Evolutionary conservation across 2,797 vertebrate species (phyloP).

Genomic region (Poecilia velifera): DNA sequence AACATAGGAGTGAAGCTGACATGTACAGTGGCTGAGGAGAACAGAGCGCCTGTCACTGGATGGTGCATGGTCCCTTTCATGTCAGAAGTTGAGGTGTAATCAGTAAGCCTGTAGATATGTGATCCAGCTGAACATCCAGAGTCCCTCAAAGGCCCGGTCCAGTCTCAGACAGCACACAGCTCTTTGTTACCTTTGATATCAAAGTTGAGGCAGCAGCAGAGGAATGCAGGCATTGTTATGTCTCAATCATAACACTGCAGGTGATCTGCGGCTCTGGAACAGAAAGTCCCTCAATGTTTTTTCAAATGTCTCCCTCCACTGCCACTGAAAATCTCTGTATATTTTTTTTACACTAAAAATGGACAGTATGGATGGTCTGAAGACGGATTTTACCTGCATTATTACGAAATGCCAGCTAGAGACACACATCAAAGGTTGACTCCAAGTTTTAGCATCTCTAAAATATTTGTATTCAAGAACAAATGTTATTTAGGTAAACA

Average conservation of each 20-base stretch:
- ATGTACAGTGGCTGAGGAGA: slow-evolving; percentile 37
- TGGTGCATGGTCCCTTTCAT: slow-evolving; percentile 47
- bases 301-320: not conserved
- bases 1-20: slow-evolving; percentile 13
- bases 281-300: not conserved
- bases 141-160: slow-evolving; percentile 55
- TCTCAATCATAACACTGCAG: slow-evolving; percentile 51
- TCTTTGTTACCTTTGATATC: slow-evolving; percentile 82
- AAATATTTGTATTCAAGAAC: not conserved
- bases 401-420: not conserved
- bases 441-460: not conserved
- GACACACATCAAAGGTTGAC: not conserved
- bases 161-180: slow-evolving; percentile 53
- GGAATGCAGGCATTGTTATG: slow-evolving; percentile 79
- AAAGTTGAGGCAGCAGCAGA: slow-evolving; percentile 69
- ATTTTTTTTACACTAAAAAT: not conserved
- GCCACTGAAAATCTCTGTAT: not conserved
- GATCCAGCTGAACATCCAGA: slow-evolving; percentile 48
- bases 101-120: slow-evolving; percentile 72
- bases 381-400: too few relatives aligned
- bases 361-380: too few relatives aligned
- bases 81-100: slow-evolving; percentile 69
- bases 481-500: not conserved
- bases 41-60: slow-evolving; percentile 45
- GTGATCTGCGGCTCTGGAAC: slow-evolving; percentile 40